Conservation (phyloP, 2,113 vertebrate genomes). For the Xenopus borealis region DNA sequence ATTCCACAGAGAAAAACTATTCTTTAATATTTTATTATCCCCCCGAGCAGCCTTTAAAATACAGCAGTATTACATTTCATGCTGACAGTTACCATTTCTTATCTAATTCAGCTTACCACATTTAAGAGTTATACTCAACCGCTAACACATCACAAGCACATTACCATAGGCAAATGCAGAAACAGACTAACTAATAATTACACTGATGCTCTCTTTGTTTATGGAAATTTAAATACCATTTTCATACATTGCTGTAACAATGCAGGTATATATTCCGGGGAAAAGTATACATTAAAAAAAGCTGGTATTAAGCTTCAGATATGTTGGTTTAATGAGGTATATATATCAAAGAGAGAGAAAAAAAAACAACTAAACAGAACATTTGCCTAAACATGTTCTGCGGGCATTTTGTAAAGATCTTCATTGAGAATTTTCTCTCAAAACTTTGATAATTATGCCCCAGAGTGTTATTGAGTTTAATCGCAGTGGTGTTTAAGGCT, state of each 20-base stretch:
- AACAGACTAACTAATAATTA: slow-evolving; percentile 1
- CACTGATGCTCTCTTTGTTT: neutral
- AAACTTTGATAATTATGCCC: too few relatives aligned
- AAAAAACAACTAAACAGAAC: too few relatives aligned
- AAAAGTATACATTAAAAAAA: neutral
- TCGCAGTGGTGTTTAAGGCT: too few relatives aligned
- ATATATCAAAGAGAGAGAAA: too few relatives aligned
- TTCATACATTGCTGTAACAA: slow-evolving; percentile 26
- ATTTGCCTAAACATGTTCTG: too few relatives aligned
- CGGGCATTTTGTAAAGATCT: too few relatives aligned
- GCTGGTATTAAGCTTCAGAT: too few relatives aligned
- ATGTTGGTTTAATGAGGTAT: too few relatives aligned
- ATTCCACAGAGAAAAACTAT: slow-evolving; percentile 19
- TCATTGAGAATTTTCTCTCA: too few relatives aligned
- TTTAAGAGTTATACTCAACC: slow-evolving; percentile 28
- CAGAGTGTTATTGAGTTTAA: too few relatives aligned
- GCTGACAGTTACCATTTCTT: slow-evolving; percentile 13
- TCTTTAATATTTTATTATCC: too few relatives aligned
- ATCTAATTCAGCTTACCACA: slow-evolving; percentile 36
- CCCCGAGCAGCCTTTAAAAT: slow-evolving; percentile 22
- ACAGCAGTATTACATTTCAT: slow-evolving; percentile 20
- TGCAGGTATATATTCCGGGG: slow-evolving; percentile 11
- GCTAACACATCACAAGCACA: slow-evolving; percentile 11
- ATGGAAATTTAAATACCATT: slow-evolving; percentile 3
- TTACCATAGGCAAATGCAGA: neutral